Percentiles rank a stretch among this genome's conserved stretches.
phyloP scores from a whole-genome alignment of 2,797 vertebrate genomes.

The Sebastes oblongus region DNA sequence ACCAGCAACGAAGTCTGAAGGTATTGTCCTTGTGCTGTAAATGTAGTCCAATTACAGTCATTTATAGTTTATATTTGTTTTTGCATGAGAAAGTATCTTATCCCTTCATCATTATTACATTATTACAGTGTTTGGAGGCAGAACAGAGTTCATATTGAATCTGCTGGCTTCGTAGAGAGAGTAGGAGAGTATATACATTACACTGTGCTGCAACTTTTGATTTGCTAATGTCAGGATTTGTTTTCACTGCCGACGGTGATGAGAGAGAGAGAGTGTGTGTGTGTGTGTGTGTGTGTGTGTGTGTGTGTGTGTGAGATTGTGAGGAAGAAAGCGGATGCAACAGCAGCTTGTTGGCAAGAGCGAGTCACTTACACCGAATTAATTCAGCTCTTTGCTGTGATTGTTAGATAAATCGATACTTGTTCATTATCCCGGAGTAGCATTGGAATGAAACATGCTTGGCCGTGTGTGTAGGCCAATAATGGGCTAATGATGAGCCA shows the following conservation, averaged over 20 bases:
- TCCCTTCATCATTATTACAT: not conserved
- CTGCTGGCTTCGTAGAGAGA: not conserved
- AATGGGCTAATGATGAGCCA: constrained; percentile 67
- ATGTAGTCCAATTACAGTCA: not conserved
- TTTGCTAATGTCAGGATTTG: constrained; percentile 38
- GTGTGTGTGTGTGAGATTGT: not conserved
- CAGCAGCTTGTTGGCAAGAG: constrained; percentile 58
- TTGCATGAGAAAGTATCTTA: not conserved
- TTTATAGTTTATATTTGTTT: not conserved
- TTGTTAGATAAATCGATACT: constrained; percentile 71
- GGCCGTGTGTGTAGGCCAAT: constrained; percentile 35
- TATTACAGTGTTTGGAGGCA: constrained; percentile 9
- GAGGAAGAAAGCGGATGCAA: constrained; percentile 1
- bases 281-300: not conserved
- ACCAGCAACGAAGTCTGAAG: not conserved
- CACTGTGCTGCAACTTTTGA: constrained; percentile 10
- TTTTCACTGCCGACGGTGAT: constrained; percentile 20
- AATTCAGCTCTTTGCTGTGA: constrained; percentile 65
- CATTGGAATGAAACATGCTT: constrained; percentile 61
- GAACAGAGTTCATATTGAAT: not conserved
- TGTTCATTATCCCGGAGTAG: constrained; percentile 68
- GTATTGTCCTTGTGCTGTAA: not conserved
- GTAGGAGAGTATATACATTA: not conserved
- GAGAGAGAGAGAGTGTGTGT: not conserved
- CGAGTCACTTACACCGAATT: constrained; percentile 66